A percentile compares a stretch with the other conserved stretches of the same genome.
phyloP scores from a whole-genome alignment of 2,888 invertebrate species.

The Peribatodes rhomboidaria region DNA sequence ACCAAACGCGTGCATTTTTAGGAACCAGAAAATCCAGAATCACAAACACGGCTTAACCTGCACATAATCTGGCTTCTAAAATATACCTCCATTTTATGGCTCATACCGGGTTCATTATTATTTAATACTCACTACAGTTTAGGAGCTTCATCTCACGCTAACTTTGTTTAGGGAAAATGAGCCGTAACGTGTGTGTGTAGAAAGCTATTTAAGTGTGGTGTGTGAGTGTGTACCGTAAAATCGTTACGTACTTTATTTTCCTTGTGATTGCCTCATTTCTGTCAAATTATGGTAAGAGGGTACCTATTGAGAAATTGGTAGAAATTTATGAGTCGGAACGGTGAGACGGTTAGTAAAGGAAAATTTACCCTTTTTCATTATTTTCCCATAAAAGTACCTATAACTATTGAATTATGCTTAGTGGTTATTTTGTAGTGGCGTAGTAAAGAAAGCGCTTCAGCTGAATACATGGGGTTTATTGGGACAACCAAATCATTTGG shows the following conservation, averaged over 20 bases:
- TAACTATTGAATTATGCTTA: neutral
- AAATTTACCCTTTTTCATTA: neutral
- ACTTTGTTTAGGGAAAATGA: constrained; percentile 23
- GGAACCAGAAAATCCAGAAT: neutral
- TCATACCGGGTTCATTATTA: constrained; percentile 26
- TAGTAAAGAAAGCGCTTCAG: neutral
- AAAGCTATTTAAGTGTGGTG: neutral
- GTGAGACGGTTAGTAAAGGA: constrained; percentile 2
- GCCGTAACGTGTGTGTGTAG: neutral
- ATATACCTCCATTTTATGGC: constrained; percentile 17
- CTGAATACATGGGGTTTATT: neutral
- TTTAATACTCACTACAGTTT: constrained; percentile 27
- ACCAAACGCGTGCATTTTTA: neutral
- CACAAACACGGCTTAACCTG: neutral
- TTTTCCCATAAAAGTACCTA: neutral
- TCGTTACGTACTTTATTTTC: constrained; percentile 21
- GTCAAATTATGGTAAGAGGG: constrained; percentile 27
- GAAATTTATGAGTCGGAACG: constrained; percentile 11
- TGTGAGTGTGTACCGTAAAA: constrained; percentile 10
- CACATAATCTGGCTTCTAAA: constrained; percentile 18
- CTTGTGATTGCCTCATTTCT: constrained; percentile 26
- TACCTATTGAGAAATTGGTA: constrained; percentile 21
- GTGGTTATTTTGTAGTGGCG: no score
- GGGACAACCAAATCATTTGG: no score
- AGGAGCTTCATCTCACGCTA: constrained; percentile 24